phyloP scores from a whole-genome alignment of 2,888 invertebrate species.

The Flexamia atlantica region DNA sequence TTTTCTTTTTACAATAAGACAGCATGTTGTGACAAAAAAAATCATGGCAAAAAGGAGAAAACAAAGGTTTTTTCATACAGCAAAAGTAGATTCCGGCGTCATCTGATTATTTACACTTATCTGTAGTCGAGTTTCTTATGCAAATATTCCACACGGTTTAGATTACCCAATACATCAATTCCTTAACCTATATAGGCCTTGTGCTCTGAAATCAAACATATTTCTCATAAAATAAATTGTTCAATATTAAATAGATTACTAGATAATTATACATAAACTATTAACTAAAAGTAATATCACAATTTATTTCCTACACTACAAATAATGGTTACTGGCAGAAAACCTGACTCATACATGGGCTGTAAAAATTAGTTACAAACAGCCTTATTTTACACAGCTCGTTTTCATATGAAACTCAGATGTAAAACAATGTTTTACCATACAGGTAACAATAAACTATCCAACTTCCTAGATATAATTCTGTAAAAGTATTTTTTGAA shows the following conservation, averaged over 20 bases:
- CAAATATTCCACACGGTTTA: constrained; percentile 8
- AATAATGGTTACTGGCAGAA: not conserved
- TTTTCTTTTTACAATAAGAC: constrained; percentile 13
- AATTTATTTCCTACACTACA: constrained; percentile 24
- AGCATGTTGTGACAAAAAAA: not conserved
- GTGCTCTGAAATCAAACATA: constrained; percentile 52
- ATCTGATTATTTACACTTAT: constrained; percentile 25
- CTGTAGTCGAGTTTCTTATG: constrained; percentile 21
- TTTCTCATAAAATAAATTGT: constrained; percentile 14
- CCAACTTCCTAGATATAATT: not conserved
- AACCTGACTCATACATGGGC: not conserved
- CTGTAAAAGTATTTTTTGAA: not conserved
- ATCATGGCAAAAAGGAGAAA: not conserved
- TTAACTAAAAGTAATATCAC: constrained; percentile 44
- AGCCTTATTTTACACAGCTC: constrained; percentile 10
- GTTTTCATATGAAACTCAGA: constrained; percentile 12
- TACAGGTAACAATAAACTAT: not conserved
- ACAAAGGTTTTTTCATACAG: constrained; percentile 14
- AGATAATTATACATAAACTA: constrained; percentile 20
- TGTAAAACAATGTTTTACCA: not conserved
- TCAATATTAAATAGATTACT: constrained; percentile 3
- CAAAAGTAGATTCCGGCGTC: constrained; percentile 21
- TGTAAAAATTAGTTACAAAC: constrained; percentile 10
- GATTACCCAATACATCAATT: constrained; percentile 24
- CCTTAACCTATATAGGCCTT: constrained; percentile 48